These are phyloP conservation scores for Epicampocera succincta DNA, from an alignment of 2,888 invertebrate species.

Conservation along the genomic window DNA sequence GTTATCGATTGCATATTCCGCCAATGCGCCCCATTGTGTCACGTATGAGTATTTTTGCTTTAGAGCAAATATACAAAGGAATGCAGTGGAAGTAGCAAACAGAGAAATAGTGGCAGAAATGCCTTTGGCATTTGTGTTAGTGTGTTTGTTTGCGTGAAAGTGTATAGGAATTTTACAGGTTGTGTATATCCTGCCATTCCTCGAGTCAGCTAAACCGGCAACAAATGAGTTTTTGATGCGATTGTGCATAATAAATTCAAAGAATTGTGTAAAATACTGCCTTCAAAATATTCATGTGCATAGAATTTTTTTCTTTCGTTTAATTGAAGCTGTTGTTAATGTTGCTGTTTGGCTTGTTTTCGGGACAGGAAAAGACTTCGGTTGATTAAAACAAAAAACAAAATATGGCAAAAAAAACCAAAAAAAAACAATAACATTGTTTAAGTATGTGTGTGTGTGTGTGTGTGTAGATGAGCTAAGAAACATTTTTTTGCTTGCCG, in stretches of 20 bases:
- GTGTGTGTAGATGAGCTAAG: too few relatives aligned
- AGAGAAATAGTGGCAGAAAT: constrained; percentile 5
- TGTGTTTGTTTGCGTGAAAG: neutral
- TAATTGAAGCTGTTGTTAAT: constrained; percentile 18
- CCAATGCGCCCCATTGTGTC: neutral
- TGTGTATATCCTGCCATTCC: constrained; percentile 38
- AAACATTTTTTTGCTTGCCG: constrained; percentile 13
- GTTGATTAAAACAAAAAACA: constrained; percentile 58
- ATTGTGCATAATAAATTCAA: constrained; percentile 67
- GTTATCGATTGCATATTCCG: neutral
- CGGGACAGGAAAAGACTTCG: constrained; percentile 30
- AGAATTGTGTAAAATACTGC: constrained; percentile 40
- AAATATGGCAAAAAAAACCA: neutral
- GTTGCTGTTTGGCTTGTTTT: constrained; percentile 38
- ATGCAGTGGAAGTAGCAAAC: neutral
- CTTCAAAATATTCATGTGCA: constrained; percentile 19
- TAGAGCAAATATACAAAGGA: neutral
- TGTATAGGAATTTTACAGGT: constrained; percentile 45
- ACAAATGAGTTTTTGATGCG: constrained; percentile 69
- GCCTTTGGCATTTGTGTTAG: constrained; percentile 9
- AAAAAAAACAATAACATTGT: constrained; percentile 4
- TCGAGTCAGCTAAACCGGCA: constrained; percentile 41
- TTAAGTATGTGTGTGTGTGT: constrained; percentile 14
- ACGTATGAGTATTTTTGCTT: neutral
- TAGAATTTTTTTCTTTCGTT: neutral